phyloP scores from a whole-genome alignment of 2,113 vertebrate species.

The Anhinga rufa region DNA sequence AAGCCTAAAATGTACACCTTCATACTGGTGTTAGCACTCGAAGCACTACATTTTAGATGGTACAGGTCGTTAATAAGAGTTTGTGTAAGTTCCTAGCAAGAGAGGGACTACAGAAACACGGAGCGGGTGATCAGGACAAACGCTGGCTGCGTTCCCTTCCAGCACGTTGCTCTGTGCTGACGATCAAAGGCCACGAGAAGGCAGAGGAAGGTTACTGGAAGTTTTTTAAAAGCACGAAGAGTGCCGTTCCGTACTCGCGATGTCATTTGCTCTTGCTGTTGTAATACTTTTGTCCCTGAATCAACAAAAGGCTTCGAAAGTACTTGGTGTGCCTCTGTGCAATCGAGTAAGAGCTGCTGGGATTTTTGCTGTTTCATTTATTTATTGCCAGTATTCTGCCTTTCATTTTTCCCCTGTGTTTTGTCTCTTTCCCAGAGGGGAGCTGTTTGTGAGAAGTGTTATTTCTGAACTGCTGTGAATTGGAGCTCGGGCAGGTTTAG shows the following conservation, averaged over 20 bases:
- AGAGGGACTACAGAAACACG: neutral
- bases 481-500: neutral
- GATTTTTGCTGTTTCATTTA: neutral
- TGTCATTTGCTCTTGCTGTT: neutral
- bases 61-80: neutral
- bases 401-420: neutral
- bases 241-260: neutral
- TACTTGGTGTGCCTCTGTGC: neutral
- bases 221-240: neutral
- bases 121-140: neutral
- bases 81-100: neutral
- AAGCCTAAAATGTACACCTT: neutral
- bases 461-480: neutral
- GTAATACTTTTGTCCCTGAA: neutral
- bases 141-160: neutral
- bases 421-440: neutral
- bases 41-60: neutral
- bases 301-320: neutral
- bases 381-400: neutral
- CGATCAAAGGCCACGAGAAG: neutral
- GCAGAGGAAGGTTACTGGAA: neutral
- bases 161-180: neutral
- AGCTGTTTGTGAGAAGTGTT: neutral
- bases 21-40: fast-evolving
- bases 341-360: neutral